A percentile compares a stretch with the other conserved stretches of the same genome.
Evolutionary conservation across 2,797 vertebrate species (phyloP).

Genomic region (Cichlasoma orientale): DNA sequence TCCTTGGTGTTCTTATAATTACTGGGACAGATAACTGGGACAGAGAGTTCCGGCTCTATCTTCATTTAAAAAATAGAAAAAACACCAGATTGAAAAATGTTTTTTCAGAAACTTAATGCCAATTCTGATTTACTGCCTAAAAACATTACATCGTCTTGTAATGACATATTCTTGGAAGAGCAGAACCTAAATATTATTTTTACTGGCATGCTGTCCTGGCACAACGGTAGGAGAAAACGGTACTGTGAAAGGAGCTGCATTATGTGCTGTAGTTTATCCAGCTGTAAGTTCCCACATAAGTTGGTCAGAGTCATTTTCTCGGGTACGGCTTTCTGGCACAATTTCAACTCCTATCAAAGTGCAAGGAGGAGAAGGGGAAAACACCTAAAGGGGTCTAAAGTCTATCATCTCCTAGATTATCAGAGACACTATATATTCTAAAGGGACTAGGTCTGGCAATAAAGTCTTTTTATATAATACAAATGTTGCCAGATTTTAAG

Average conservation of each 20-base stretch:
- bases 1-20: slow-evolving; percentile 48
- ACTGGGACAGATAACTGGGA: slow-evolving; percentile 30
- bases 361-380: background rate
- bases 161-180: background rate
- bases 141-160: background rate
- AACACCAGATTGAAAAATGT: background rate
- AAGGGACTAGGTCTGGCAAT: background rate
- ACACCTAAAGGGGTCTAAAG: background rate
- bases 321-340: background rate
- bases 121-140: background rate
- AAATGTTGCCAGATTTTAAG: background rate
- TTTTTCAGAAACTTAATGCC: background rate
- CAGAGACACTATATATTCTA: background rate
- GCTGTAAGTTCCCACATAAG: slow-evolving; percentile 32
- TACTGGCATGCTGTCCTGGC: slow-evolving; percentile 46
- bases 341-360: background rate
- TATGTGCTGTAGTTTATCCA: slow-evolving; percentile 28
- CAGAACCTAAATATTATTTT: slow-evolving; percentile 33
- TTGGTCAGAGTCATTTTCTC: slow-evolving; percentile 30
- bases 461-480: background rate
- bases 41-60: background rate
- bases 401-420: background rate
- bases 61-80: background rate
- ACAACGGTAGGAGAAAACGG: slow-evolving; percentile 19
- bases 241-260: slow-evolving; percentile 12